These are phyloP conservation scores for Coenonympha glycerion DNA, from an alignment of 2,888 invertebrate species.

Conservation along the genomic window DNA sequence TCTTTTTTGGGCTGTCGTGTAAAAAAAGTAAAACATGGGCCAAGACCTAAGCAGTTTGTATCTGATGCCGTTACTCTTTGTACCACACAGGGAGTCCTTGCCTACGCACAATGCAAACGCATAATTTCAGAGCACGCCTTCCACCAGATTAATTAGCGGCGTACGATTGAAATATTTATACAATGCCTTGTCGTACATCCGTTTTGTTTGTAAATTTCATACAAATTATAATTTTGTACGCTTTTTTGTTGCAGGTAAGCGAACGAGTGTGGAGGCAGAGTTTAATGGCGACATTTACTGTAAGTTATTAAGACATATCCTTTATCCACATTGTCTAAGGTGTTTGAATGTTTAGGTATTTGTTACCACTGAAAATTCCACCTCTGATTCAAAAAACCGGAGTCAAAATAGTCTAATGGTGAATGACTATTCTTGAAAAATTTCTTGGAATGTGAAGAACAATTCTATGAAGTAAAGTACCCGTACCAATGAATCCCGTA, in stretches of 20 bases:
- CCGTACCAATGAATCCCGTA: no score
- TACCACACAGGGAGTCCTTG: constrained; percentile 28
- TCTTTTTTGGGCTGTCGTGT: no score
- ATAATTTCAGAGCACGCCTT: constrained; percentile 52
- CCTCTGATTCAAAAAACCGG: no score
- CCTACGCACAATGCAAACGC: constrained; percentile 48
- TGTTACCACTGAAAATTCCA: no score
- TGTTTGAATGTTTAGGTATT: no score
- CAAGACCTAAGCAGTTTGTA: not conserved
- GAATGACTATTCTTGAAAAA: no score
- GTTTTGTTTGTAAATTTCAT: constrained; percentile 16
- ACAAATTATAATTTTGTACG: constrained; percentile 8
- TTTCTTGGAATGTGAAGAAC: no score
- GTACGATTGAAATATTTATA: constrained; percentile 28
- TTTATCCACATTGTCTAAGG: no score
- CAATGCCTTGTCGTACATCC: constrained; percentile 17
- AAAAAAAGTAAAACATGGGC: not conserved
- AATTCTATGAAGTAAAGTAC: no score
- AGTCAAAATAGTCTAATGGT: no score
- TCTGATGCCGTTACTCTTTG: constrained; percentile 23
- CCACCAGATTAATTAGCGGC: constrained; percentile 55
- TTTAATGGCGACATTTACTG: not conserved
- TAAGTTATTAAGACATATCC: no score
- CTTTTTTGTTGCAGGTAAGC: constrained; percentile 25
- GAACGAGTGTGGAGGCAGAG: not conserved